phyloP scores from a whole-genome alignment of 2,888 invertebrate species.

The Parnassius mnemosyne region DNA sequence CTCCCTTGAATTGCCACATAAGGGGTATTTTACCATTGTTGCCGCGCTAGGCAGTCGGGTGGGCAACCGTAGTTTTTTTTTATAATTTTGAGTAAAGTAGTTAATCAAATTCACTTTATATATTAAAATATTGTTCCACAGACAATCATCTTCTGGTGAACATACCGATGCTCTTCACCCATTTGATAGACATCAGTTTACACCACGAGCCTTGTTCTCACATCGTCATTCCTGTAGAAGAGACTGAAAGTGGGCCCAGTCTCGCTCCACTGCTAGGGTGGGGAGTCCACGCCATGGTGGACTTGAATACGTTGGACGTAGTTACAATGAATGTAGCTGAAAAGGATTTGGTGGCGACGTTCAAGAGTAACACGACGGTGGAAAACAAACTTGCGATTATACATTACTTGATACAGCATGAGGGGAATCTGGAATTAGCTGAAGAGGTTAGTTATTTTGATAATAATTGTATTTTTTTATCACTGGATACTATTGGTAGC shows the following conservation, averaged over 20 bases:
- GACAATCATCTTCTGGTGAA: constrained; percentile 91
- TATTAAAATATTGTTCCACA: constrained; percentile 43
- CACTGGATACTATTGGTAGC: no score
- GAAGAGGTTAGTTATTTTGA: constrained; percentile 78
- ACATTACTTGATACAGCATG: constrained; percentile 90
- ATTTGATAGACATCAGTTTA: constrained; percentile 90
- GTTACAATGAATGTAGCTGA: constrained; percentile 83
- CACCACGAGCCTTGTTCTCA: constrained; percentile 92
- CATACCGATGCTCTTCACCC: constrained; percentile 91
- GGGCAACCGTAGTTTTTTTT: no score
- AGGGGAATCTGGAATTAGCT: constrained; percentile 86
- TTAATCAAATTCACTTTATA: not conserved
- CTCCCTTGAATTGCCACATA: no score
- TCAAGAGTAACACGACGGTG: constrained; percentile 83
- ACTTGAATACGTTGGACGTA: constrained; percentile 86
- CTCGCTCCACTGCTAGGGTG: constrained; percentile 84
- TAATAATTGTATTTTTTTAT: not conserved
- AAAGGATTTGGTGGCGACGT: constrained; percentile 84
- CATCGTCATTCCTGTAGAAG: constrained; percentile 84
- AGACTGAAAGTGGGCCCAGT: constrained; percentile 79
- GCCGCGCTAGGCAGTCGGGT: no score
- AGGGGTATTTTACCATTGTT: no score
- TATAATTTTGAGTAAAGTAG: no score
- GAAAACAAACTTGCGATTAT: constrained; percentile 90
- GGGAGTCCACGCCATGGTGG: constrained; percentile 79